phyloP scores from a whole-genome alignment of 2,113 vertebrate species.

The Triplophysa tibetana region DNA sequence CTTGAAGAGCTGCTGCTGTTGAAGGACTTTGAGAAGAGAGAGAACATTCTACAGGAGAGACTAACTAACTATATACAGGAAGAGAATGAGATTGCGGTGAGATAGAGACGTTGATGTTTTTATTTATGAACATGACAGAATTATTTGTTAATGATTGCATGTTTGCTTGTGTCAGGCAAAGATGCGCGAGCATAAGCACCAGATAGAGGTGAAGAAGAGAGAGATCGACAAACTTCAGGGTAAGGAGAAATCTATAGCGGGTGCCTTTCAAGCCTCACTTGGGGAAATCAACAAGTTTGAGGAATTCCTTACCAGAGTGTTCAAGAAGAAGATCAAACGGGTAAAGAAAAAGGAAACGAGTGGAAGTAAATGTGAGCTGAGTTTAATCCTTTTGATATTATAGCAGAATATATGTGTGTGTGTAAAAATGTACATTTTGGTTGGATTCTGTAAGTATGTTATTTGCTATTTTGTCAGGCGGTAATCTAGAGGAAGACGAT shows the following conservation, averaged over 20 bases:
- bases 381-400: not conserved
- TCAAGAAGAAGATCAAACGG: slow-evolving; percentile 82
- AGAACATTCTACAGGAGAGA: slow-evolving; percentile 77
- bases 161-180: slow-evolving; percentile 66
- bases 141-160: not conserved
- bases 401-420: slow-evolving; percentile 10
- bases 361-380: slow-evolving; percentile 66
- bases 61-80: slow-evolving; percentile 72
- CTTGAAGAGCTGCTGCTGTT: slow-evolving; percentile 87
- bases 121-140: slow-evolving; percentile 4
- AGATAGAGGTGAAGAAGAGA: slow-evolving; percentile 78
- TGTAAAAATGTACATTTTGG: slow-evolving; percentile 3
- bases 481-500: slow-evolving; percentile 72
- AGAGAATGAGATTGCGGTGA: slow-evolving; percentile 62
- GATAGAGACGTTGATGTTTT: not conserved
- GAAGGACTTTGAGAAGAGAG: slow-evolving; percentile 81
- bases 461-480: slow-evolving; percentile 15
- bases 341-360: slow-evolving; percentile 71
- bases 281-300: slow-evolving; percentile 84
- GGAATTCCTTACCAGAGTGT: slow-evolving; percentile 81
- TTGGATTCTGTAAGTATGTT: slow-evolving; percentile 11
- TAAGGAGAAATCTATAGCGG: slow-evolving; percentile 72
- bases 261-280: slow-evolving; percentile 78
- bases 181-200: slow-evolving; percentile 73
- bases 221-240: slow-evolving; percentile 80